These are phyloP conservation scores for Drosophila insularis DNA, from an alignment of 1,140 invertebrate species.

Conservation along the genomic window DNA sequence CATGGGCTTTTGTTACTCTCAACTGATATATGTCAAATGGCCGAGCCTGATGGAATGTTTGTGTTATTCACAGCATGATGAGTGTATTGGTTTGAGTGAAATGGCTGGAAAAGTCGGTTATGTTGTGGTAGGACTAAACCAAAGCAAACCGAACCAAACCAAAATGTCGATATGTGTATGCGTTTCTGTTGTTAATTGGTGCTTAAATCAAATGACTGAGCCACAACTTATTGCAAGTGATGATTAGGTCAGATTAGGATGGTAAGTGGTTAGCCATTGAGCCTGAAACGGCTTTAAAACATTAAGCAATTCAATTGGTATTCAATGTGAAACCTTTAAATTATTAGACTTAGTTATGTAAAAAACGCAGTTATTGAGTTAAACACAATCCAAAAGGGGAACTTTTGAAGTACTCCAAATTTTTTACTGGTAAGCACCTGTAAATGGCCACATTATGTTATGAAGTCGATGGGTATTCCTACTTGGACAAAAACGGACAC, in stretches of 20 bases:
- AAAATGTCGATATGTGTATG: constrained; percentile 17
- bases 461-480: too few species aligned
- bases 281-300: neutral
- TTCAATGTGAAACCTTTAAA: neutral
- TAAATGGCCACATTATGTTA: too few species aligned
- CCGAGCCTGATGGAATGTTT: constrained; percentile 60
- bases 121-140: constrained; percentile 58
- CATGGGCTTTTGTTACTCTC: constrained; percentile 24
- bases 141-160: constrained; percentile 2
- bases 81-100: neutral
- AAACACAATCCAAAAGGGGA: too few species aligned
- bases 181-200: constrained; percentile 58
- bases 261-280: neutral
- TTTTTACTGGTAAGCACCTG: too few species aligned
- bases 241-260: neutral
- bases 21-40: constrained; percentile 48
- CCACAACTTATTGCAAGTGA: constrained; percentile 30
- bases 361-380: too few species aligned
- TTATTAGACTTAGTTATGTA: too few species aligned
- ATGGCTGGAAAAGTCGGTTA: constrained; percentile 24
- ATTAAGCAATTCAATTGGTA: neutral
- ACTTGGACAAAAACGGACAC: too few species aligned
- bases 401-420: too few species aligned
- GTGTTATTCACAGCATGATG: constrained; percentile 56
- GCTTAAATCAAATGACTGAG: constrained; percentile 68